Base-by-base conservation (phyloP, 2,113 vertebrate genomes). In the Butorides virescens region DNA sequence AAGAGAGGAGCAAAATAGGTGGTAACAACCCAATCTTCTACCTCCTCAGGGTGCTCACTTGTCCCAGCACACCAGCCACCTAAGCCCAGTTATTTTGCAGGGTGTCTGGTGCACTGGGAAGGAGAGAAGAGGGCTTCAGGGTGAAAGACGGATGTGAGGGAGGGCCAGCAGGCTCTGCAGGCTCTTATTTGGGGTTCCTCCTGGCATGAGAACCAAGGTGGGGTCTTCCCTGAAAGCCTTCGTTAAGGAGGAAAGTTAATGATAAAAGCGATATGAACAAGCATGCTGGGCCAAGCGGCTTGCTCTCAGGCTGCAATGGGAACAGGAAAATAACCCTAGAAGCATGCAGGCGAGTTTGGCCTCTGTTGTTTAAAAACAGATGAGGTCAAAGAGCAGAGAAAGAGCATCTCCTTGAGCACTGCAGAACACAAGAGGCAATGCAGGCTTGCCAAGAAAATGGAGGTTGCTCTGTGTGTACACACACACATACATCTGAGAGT, bases 81-180 rank as follows among this genome's bases (percentile, higher is more conserved):
- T 21, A 59, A 71, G 22, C 16, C 26, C 0, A 0, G 15, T 44
- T 61, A n/a, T 44, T 92, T 70, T 39, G 8, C 36, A 73, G 23
- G 27, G 29, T 15, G 34, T 58, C 11, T 50, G 23, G 39, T 50
- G 37, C 2, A 42, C 39, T 32, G 39, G 42, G n/a, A 42, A 78
- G 50, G 42, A 78, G 22, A 37, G 16, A 78, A 93, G 25, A 66
- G 34, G 36, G 21, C 12, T 88, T 74, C 46, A 62, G 9, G 26
- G 32, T 71, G 37, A 50, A 58, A 59, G 32, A 63, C 15, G 29
- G 42, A 22, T 6, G 22, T 3, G 8, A 88, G 26, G 10, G 59
- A 86, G 23, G 44, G 37, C 14, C n/a, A 78, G 37, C 25, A 81
- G 25, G 19, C 32, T 66, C 75, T 71, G 16, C 14, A 74, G 37